Conservation (phyloP, 1,140 invertebrate species). For the Bombus soroeensis region DNA sequence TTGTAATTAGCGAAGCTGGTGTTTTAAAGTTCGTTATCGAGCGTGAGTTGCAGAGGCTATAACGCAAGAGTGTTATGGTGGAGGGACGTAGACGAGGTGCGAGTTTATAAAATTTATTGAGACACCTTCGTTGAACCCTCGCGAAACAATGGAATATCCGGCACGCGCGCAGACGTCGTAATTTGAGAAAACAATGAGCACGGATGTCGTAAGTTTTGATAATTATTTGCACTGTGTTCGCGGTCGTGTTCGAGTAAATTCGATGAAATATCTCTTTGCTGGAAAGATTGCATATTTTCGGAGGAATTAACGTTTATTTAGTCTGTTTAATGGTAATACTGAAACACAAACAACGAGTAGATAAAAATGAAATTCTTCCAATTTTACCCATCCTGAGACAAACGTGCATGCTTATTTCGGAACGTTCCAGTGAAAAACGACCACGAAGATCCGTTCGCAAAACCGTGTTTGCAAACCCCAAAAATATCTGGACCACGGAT, state of each 20-base stretch:
- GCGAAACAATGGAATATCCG: conserved; percentile 28
- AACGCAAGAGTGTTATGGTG: neutral
- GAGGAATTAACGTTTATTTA: no score
- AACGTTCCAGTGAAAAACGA: no score
- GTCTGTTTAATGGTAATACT: no score
- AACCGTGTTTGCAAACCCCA: neutral
- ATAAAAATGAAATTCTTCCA: no score
- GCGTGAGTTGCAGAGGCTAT: neutral
- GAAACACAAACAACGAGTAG: no score
- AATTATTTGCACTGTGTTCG: conserved; percentile 14
- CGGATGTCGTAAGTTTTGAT: conserved; percentile 19
- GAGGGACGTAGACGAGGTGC: neutral
- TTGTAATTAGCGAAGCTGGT: neutral
- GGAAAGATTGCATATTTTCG: no score
- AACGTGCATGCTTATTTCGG: no score
- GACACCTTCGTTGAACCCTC: conserved; percentile 16
- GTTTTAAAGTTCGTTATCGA: neutral
- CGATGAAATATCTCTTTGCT: neutral
- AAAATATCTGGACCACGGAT: neutral
- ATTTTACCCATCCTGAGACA: no score
- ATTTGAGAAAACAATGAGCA: conserved; percentile 21
- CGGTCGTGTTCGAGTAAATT: neutral
- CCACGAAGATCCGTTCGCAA: neutral
- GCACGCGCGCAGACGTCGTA: conserved; percentile 27
- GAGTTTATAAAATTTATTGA: conserved; percentile 36